Evolutionary conservation across 2,888 invertebrate genomes (phyloP).

Genomic region (Acrobasis suavella): DNA sequence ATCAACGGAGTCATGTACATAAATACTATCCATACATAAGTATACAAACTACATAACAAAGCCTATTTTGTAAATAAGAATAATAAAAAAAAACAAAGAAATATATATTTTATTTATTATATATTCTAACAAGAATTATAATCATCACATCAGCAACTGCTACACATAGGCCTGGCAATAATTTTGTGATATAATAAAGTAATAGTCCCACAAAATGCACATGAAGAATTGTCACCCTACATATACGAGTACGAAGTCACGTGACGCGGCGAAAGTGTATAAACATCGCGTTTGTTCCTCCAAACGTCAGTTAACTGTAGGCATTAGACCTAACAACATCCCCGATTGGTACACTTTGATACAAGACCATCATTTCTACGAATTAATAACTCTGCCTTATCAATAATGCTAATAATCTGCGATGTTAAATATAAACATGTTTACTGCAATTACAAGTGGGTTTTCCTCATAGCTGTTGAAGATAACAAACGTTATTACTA

Average conservation of each 20-base stretch:
- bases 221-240: constrained; percentile 8
- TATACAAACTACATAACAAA: too few relatives aligned
- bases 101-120: too few relatives aligned
- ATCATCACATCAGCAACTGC: too few relatives aligned
- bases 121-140: too few relatives aligned
- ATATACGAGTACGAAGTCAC: constrained; percentile 1
- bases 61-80: too few relatives aligned
- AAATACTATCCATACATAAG: too few relatives aligned
- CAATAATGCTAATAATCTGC: background rate
- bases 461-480: background rate
- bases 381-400: constrained; percentile 4
- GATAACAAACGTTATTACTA: background rate
- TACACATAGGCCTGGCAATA: too few relatives aligned
- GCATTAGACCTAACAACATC: constrained; percentile 2
- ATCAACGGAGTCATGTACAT: too few relatives aligned
- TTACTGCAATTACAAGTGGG: constrained; percentile 2
- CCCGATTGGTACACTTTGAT: background rate
- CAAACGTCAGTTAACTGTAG: background rate
- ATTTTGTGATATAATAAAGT: background rate
- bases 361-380: background rate
- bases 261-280: constrained; percentile 5
- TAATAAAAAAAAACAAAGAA: too few relatives aligned
- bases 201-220: background rate
- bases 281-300: background rate
- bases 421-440: constrained; percentile 5